Percentiles rank a stretch among this genome's conserved stretches.
Evolutionary conservation across 2,888 invertebrate genomes (phyloP).

Genomic region (Sabatieria punctata): DNA sequence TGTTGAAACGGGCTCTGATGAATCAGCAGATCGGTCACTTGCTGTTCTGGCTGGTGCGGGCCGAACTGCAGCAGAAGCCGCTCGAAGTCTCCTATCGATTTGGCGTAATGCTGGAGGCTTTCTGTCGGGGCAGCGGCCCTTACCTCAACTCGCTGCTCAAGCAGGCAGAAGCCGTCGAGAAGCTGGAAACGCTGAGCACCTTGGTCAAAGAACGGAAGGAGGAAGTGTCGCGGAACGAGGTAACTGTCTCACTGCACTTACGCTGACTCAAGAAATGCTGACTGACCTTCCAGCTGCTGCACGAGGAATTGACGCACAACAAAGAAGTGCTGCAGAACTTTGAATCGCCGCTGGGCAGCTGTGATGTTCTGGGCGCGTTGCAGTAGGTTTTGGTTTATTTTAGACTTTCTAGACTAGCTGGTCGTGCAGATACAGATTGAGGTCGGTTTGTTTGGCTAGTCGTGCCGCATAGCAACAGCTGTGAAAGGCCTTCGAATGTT

Average conservation of each 20-base stretch:
- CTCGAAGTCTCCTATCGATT: slow-evolving; percentile 26
- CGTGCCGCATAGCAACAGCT: too few relatives aligned
- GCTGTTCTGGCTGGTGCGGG: slow-evolving; percentile 44
- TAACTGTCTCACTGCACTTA: neutral
- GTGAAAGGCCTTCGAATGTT: too few relatives aligned
- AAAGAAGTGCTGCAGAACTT: slow-evolving; percentile 40
- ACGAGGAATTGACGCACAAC: slow-evolving; percentile 37
- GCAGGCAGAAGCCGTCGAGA: slow-evolving; percentile 42
- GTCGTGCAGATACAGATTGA: too few relatives aligned
- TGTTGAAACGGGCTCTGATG: slow-evolving; percentile 40
- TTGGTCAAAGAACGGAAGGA: slow-evolving; percentile 32
- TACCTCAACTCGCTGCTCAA: slow-evolving; percentile 39
- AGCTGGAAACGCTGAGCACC: slow-evolving; percentile 35
- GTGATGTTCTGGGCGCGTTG: slow-evolving; percentile 36
- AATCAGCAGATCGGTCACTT: slow-evolving; percentile 43
- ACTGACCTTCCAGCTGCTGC: slow-evolving; percentile 28
- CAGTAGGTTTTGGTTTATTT: slow-evolving; percentile 18
- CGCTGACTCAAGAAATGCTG: neutral
- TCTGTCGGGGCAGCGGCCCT: slow-evolving; percentile 43
- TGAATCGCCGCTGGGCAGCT: slow-evolving; percentile 41
- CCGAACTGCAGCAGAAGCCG: slow-evolving; percentile 14
- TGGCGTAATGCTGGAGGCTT: slow-evolving; percentile 43
- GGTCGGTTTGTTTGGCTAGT: too few relatives aligned
- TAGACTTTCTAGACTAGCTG: too few relatives aligned
- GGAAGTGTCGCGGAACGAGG: neutral